phyloP scores from a whole-genome alignment of 2,888 invertebrate species.

The Amphimallon solstitiale region DNA sequence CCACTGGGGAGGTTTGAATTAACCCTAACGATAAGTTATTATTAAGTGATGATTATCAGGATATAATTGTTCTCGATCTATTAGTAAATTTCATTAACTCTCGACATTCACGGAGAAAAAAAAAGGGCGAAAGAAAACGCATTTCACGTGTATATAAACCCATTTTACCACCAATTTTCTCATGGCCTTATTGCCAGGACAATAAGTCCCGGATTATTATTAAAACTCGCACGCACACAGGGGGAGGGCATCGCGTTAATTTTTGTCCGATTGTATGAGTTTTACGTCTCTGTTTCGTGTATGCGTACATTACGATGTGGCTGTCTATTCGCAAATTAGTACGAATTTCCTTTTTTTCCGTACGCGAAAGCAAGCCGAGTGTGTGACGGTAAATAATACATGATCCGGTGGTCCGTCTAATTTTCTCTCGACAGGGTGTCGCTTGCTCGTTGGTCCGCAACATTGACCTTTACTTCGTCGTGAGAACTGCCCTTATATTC shows the following conservation, averaged over 20 bases:
- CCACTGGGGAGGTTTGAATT: too few relatives aligned
- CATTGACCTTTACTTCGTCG: slow-evolving; percentile 55
- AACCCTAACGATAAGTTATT: too few relatives aligned
- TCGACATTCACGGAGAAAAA: background rate
- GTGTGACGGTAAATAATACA: slow-evolving; percentile 54
- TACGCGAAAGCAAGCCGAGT: slow-evolving; percentile 54
- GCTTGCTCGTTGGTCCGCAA: slow-evolving; percentile 58
- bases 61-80: background rate
- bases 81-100: background rate
- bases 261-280: background rate
- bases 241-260: slow-evolving; percentile 24
- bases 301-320: too few relatives aligned
- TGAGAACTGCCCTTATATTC: slow-evolving; percentile 54
- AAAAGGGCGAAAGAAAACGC: slow-evolving; percentile 8
- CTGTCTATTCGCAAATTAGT: slow-evolving; percentile 35
- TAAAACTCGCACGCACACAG: slow-evolving; percentile 22
- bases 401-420: slow-evolving; percentile 54
- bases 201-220: slow-evolving; percentile 30
- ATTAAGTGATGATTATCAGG: too few relatives aligned
- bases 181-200: slow-evolving; percentile 8
- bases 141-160: slow-evolving; percentile 25
- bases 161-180: slow-evolving; percentile 21
- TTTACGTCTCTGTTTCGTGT: too few relatives aligned
- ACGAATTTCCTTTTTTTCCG: slow-evolving; percentile 35
- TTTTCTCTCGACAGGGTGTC: slow-evolving; percentile 57